Evolutionary conservation across 1,140 invertebrate genomes (phyloP).

Genomic region (Drosophila pallidifrons): DNA sequence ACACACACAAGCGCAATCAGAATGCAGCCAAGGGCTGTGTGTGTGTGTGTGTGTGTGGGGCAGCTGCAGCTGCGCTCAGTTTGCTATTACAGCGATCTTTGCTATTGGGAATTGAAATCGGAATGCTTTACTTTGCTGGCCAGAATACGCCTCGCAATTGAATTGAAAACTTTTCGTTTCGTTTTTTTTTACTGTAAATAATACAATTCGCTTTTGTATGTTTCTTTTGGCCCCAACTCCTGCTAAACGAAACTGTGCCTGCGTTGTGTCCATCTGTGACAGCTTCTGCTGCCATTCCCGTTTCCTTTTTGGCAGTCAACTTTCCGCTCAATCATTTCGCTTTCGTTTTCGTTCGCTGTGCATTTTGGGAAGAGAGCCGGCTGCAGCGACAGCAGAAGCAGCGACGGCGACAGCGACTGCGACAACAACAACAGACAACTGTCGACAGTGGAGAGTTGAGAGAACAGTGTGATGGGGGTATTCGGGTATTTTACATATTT

Average conservation of each 20-base stretch:
- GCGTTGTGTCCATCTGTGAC: slow-evolving; percentile 18
- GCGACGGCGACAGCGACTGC: neutral
- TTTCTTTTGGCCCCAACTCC: slow-evolving; percentile 21
- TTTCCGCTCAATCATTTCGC: slow-evolving; percentile 33
- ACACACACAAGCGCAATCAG: slow-evolving; percentile 51
- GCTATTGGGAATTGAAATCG: slow-evolving; percentile 41
- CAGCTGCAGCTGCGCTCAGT: slow-evolving; percentile 64
- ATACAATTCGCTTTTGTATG: slow-evolving; percentile 40
- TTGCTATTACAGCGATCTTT: slow-evolving; percentile 45
- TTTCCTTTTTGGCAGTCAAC: slow-evolving; percentile 10
- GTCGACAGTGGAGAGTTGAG: slow-evolving; percentile 24
- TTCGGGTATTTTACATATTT: slow-evolving; percentile 65
- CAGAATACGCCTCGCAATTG: slow-evolving; percentile 41
- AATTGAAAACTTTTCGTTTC: slow-evolving; percentile 55
- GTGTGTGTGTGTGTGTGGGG: slow-evolving; percentile 24
- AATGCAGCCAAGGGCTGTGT: slow-evolving; percentile 27
- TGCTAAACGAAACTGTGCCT: neutral
- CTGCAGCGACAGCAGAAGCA: neutral
- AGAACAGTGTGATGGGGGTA: slow-evolving; percentile 13
- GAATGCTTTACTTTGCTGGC: slow-evolving; percentile 45
- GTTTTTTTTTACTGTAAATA: slow-evolving; percentile 45
- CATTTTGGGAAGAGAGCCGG: slow-evolving; percentile 14
- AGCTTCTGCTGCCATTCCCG: slow-evolving; percentile 25
- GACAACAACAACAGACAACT: slow-evolving; percentile 52
- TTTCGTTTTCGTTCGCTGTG: slow-evolving; percentile 30